Evolutionary conservation across 2,797 vertebrate species (phyloP).

Genomic region (Anabas testudineus): DNA sequence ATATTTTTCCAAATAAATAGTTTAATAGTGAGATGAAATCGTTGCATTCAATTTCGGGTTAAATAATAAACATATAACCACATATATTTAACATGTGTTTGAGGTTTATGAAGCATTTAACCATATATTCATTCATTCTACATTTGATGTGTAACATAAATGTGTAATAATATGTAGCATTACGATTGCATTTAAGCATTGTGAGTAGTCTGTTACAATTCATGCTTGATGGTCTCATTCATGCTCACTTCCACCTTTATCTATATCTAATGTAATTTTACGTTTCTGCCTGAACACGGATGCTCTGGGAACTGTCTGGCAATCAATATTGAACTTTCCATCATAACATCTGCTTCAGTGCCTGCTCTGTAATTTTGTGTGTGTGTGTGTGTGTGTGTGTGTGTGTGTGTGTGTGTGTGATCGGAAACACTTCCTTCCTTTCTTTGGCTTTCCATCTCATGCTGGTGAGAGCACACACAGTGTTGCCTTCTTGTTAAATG

Average conservation of each 20-base stretch:
- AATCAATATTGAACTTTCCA: conserved; percentile 1
- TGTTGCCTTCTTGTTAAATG: conserved; percentile 26
- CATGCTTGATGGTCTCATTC: background rate
- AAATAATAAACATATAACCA: background rate
- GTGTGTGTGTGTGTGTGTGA: background rate
- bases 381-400: background rate
- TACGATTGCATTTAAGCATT: conserved; percentile 11
- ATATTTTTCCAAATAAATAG: background rate
- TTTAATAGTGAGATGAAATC: background rate
- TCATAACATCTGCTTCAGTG: conserved; percentile 26
- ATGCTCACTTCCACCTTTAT: background rate
- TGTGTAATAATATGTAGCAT: background rate
- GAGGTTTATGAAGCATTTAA: background rate
- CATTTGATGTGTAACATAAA: background rate
- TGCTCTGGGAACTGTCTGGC: background rate
- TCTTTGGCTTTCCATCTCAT: conserved; percentile 10
- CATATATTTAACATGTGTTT: background rate
- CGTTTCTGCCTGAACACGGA: conserved; percentile 9
- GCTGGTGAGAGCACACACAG: conserved; percentile 20
- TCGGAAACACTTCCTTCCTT: conserved; percentile 20
- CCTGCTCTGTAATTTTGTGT: conserved; percentile 1
- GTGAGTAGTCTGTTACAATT: background rate
- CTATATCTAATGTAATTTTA: background rate
- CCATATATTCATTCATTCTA: background rate
- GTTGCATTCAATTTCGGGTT: background rate